Evolutionary conservation across 2,888 invertebrate species (phyloP).

Genomic region (Cheilosia impressa): DNA sequence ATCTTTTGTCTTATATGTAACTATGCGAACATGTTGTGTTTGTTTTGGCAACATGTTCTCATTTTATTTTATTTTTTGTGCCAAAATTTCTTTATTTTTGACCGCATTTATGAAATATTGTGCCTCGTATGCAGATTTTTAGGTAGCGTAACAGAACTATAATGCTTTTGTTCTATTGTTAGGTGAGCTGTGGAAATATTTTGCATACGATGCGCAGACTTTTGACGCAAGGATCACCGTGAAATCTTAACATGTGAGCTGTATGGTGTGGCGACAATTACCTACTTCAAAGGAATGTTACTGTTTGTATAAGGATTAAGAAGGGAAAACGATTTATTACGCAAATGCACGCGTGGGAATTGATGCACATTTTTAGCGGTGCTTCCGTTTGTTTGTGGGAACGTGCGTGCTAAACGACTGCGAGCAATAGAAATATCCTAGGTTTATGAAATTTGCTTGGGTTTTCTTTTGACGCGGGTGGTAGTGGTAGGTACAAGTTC

Average conservation of each 20-base stretch:
- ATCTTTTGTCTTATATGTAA: conserved; percentile 60
- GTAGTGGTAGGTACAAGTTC: no score
- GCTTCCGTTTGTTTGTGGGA: conserved; percentile 23
- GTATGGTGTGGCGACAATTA: conserved; percentile 19
- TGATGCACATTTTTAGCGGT: conserved; percentile 54
- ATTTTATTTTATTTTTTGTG: conserved; percentile 19
- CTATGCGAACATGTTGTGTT: conserved; percentile 46
- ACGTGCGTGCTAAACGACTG: conserved; percentile 4
- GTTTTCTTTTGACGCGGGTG: no score
- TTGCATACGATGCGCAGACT: conserved; percentile 30
- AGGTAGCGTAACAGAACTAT: conserved; percentile 22
- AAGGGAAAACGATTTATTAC: conserved; percentile 46
- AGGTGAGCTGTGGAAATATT: conserved; percentile 1
- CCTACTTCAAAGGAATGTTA: conserved; percentile 26
- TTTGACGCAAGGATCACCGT: conserved; percentile 37
- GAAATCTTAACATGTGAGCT: conserved; percentile 51
- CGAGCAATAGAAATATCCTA: not conserved
- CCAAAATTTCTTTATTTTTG: conserved; percentile 37
- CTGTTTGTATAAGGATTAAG: conserved; percentile 3
- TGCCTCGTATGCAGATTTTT: conserved; percentile 62
- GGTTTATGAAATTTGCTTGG: not conserved
- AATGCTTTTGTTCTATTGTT: conserved; percentile 34
- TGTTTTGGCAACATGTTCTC: conserved; percentile 64
- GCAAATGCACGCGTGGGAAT: conserved; percentile 64
- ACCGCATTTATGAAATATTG: conserved; percentile 72